Conservation (phyloP, 1,140 invertebrate genomes). For the Tyrophagus putrescentiae region DNA sequence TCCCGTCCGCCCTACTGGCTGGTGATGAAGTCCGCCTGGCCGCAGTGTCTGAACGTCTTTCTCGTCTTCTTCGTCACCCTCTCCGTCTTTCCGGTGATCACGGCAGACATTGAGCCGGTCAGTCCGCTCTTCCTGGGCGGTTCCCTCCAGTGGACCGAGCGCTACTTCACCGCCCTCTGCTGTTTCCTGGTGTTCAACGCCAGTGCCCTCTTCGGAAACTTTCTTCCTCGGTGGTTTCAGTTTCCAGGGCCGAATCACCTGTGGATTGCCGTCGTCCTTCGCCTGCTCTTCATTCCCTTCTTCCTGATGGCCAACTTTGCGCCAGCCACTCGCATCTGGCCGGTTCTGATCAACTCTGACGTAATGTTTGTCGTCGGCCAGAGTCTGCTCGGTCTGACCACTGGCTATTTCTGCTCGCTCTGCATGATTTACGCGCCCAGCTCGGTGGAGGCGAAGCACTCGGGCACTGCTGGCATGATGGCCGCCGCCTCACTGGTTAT, state of each 20-base stretch:
- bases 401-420: conserved; percentile 79
- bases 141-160: conserved; percentile 37
- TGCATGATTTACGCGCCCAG: conserved; percentile 94
- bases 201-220: conserved; percentile 79
- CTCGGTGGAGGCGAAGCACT: conserved; percentile 62
- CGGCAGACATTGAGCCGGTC: conserved; percentile 45
- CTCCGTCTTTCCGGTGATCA: conserved; percentile 69
- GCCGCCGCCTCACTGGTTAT: conserved; percentile 74
- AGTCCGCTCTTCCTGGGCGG: conserved; percentile 15
- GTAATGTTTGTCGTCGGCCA: conserved; percentile 63
- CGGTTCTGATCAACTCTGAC: conserved; percentile 63
- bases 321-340: conserved; percentile 44
- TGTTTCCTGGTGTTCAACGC: conserved; percentile 91
- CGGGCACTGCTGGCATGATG: conserved; percentile 82
- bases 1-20: not conserved
- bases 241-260: conserved; percentile 65
- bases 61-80: conserved; percentile 85
- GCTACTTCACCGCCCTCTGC: conserved; percentile 55
- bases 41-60: conserved; percentile 82
- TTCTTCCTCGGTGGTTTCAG: conserved; percentile 55
- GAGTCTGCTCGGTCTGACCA: conserved; percentile 60
- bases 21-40: conserved; percentile 39
- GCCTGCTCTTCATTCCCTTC: conserved; percentile 68
- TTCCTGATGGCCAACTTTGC: conserved; percentile 82
- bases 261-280: conserved; percentile 58